Evolutionary conservation across 2,113 vertebrate genomes (phyloP).

Genomic region (Crotophaga sulcirostris): DNA sequence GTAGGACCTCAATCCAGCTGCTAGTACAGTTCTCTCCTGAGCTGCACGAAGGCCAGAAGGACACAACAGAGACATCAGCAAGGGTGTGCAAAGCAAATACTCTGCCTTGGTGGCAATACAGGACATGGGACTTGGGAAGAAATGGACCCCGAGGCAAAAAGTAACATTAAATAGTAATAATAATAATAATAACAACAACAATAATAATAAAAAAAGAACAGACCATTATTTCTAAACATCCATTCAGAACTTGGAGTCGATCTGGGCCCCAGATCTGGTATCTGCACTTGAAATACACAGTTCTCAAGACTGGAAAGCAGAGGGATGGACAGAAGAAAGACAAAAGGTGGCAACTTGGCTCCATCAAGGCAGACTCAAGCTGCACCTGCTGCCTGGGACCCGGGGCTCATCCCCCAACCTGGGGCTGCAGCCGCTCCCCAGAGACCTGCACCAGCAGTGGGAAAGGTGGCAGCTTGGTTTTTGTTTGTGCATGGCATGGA

Average conservation of each 20-base stretch:
- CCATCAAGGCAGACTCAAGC: neutral
- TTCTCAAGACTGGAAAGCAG: neutral
- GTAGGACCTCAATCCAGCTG: neutral
- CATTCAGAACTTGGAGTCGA: slow-evolving; percentile 51
- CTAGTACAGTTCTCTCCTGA: neutral
- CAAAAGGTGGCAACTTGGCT: neutral
- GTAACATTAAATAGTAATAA: slow-evolving; percentile 62
- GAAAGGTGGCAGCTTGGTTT: neutral
- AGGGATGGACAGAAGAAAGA: neutral
- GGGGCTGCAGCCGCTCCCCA: neutral
- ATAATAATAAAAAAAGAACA: neutral
- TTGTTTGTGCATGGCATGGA: neutral
- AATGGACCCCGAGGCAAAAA: slow-evolving; percentile 42
- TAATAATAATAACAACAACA: neutral
- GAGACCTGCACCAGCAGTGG: neutral
- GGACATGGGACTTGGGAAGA: neutral
- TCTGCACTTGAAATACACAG: neutral
- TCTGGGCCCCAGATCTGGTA: slow-evolving; percentile 25
- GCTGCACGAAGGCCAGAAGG: neutral
- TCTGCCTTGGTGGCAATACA: neutral
- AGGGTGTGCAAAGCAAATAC: slow-evolving; percentile 34
- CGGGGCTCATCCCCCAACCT: neutral
- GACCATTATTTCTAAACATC: slow-evolving; percentile 31
- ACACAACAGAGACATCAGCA: neutral
- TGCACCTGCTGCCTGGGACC: neutral